phyloP scores from a whole-genome alignment of 2,113 vertebrate species.

The Oreochromis spilurus region DNA sequence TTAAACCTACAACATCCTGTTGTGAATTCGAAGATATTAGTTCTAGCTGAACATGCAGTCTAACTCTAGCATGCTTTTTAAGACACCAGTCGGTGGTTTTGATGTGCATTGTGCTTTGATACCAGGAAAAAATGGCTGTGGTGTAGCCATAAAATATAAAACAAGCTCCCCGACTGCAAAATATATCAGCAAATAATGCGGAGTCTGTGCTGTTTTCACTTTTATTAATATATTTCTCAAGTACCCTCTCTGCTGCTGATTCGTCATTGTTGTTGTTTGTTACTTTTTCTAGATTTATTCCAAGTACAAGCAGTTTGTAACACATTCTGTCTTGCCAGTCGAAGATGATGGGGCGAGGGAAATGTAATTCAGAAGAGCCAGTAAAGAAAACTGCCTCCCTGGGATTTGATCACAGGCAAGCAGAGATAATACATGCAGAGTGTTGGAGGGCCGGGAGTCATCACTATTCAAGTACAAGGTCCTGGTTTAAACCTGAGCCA shows the following conservation, averaged over 20 bases:
- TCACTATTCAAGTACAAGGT: slow-evolving; percentile 32
- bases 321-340: slow-evolving; percentile 12
- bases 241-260: background rate
- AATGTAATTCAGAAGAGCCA: slow-evolving; percentile 38
- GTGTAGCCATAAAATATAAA: background rate
- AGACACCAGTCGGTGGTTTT: background rate
- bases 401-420: slow-evolving; percentile 37
- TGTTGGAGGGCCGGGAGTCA: background rate
- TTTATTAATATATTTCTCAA: background rate
- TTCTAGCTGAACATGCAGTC: background rate
- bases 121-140: background rate
- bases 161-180: background rate
- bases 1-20: background rate
- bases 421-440: slow-evolving; percentile 28
- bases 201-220: background rate
- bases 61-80: background rate
- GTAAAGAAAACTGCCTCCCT: slow-evolving; percentile 26
- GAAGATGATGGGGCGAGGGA: slow-evolving; percentile 14
- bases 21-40: background rate
- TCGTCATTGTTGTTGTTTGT: slow-evolving; percentile 17
- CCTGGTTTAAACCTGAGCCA: slow-evolving; percentile 9
- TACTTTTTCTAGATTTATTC: slow-evolving; percentile 35
- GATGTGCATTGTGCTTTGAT: background rate
- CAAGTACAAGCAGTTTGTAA: slow-evolving; percentile 8
- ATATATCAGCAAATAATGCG: background rate